phyloP scores from a whole-genome alignment of 2,888 invertebrate genomes.

The Eupithecia vulgata region DNA sequence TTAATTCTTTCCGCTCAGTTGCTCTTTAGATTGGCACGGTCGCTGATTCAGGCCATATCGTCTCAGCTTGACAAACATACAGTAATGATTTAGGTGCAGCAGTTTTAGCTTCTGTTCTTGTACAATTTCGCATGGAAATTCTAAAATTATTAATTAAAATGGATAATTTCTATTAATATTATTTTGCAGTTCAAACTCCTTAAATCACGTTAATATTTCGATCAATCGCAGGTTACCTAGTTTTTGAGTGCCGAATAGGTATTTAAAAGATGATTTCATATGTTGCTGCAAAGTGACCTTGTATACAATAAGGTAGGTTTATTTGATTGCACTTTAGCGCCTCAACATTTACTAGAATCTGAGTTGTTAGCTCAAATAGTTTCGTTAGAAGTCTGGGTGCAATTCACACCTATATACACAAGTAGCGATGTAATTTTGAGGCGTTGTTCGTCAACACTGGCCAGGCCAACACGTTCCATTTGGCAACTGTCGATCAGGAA shows the following conservation, averaged over 20 bases:
- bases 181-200: not conserved
- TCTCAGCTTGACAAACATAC: slow-evolving; percentile 11
- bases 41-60: slow-evolving; percentile 25
- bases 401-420: slow-evolving; percentile 38
- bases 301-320: not conserved
- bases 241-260: slow-evolving; percentile 2
- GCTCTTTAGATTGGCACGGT: slow-evolving; percentile 31
- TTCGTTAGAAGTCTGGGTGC: slow-evolving; percentile 26
- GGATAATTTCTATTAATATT: not conserved
- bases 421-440: slow-evolving; percentile 32
- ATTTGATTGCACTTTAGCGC: slow-evolving; percentile 27
- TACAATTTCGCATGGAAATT: not conserved
- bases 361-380: slow-evolving; percentile 24
- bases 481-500: slow-evolving; percentile 38
- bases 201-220: not conserved
- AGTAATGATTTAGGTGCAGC: not conserved
- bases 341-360: slow-evolving; percentile 30
- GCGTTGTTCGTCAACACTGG: slow-evolving; percentile 46
- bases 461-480: slow-evolving; percentile 38
- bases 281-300: slow-evolving; percentile 20
- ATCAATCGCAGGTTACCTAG: not conserved
- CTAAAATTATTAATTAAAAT: not conserved
- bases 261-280: slow-evolving; percentile 19
- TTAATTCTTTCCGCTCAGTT: slow-evolving; percentile 27
- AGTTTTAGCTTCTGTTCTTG: not conserved